These are phyloP conservation scores for Parauchenoglanis ngamensis DNA, from an alignment of 2,797 vertebrate species.

Conservation along the genomic window DNA sequence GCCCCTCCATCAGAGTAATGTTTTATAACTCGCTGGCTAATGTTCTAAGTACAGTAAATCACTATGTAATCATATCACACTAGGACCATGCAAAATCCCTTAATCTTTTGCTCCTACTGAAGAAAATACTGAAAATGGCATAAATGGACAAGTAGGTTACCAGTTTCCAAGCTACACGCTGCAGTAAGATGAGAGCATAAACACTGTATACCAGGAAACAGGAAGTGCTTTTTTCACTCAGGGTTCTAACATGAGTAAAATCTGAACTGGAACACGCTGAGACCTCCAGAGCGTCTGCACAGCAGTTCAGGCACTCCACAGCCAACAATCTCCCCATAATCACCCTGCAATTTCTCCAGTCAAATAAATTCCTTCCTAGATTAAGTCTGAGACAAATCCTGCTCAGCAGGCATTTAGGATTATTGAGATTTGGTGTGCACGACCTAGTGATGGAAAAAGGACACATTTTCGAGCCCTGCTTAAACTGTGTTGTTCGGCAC, in stretches of 20 bases:
- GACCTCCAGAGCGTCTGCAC: background rate
- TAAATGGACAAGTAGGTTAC: background rate
- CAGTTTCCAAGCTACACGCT: background rate
- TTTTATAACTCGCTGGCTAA: background rate
- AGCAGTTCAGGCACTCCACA: background rate
- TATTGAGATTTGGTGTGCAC: constrained; percentile 31
- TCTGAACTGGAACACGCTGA: background rate
- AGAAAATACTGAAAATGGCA: background rate
- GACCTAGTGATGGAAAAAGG: constrained; percentile 30
- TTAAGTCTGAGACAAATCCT: constrained; percentile 58
- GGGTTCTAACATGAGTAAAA: constrained; percentile 9
- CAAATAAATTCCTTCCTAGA: constrained; percentile 62
- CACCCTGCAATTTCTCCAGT: constrained; percentile 29
- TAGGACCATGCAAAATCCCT: background rate
- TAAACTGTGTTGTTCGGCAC: background rate
- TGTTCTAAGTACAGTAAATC: background rate
- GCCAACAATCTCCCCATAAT: constrained; percentile 29
- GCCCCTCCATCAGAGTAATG: background rate
- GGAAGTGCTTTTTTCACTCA: background rate
- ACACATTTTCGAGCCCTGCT: constrained; percentile 13
- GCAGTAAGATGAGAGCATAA: background rate
- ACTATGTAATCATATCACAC: background rate
- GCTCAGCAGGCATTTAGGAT: constrained; percentile 43
- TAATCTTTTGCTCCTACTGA: background rate
- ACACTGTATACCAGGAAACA: background rate